A percentile compares a stretch with the other conserved stretches of the same genome.
Evolutionary conservation across 2,888 invertebrate species (phyloP).

Genomic region (Yponomeuta evonymella): DNA sequence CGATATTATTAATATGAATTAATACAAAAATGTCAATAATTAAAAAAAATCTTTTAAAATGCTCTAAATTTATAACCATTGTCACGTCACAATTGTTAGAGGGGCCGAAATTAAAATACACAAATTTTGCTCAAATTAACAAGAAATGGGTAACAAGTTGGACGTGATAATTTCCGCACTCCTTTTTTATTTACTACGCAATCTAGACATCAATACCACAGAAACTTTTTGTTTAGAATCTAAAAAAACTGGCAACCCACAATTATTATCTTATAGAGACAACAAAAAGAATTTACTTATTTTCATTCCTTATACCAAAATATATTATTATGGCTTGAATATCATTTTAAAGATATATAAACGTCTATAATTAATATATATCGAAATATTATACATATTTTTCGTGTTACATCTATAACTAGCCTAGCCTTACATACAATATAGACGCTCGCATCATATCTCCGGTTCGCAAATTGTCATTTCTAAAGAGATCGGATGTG

Average conservation of each 20-base stretch:
- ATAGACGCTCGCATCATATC: constrained; percentile 68
- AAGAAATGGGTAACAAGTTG: background rate
- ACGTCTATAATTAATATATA: constrained; percentile 36
- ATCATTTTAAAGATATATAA: constrained; percentile 65
- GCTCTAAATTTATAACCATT: background rate
- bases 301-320: constrained; percentile 71
- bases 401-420: constrained; percentile 59
- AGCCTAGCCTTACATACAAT: constrained; percentile 63
- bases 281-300: constrained; percentile 35
- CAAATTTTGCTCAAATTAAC: background rate
- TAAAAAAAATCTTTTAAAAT: constrained; percentile 13
- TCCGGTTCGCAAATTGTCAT: constrained; percentile 60
- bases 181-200: constrained; percentile 3
- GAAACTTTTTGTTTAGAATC: constrained; percentile 26
- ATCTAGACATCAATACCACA: constrained; percentile 42
- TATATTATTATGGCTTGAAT: constrained; percentile 75
- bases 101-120: constrained; percentile 28
- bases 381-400: constrained; percentile 44
- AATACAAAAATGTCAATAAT: constrained; percentile 2
- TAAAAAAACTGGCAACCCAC: constrained; percentile 26
- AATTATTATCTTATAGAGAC: constrained; percentile 11
- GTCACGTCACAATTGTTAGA: constrained; percentile 36
- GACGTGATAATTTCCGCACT: constrained; percentile 8
- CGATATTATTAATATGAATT: constrained; percentile 1
- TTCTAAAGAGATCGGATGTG: constrained; percentile 43